Conservation (phyloP, 2,888 invertebrate genomes). For the Meta bourneti region DNA sequence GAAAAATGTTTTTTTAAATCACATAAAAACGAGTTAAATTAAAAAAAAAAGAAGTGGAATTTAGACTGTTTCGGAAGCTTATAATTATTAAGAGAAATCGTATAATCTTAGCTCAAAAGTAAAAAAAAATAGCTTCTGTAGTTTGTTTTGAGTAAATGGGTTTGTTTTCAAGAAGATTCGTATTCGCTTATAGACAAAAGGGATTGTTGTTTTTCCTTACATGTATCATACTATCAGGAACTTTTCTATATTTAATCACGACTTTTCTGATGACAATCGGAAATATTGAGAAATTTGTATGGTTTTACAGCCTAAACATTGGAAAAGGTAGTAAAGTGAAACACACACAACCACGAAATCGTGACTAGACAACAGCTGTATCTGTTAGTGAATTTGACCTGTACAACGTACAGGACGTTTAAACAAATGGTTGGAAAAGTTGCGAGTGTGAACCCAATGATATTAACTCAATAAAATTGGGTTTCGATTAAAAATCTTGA, state of each 20-base stretch:
- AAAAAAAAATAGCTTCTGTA: no score
- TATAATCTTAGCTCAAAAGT: background rate
- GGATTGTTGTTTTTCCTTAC: background rate
- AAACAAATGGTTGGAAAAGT: no score
- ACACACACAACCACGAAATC: background rate
- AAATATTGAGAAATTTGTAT: background rate
- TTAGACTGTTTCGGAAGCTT: background rate
- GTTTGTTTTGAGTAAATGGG: no score
- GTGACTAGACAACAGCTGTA: background rate
- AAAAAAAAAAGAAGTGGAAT: background rate
- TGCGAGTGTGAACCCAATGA: no score
- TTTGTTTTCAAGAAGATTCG: no score
- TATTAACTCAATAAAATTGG: no score
- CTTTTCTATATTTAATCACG: background rate
- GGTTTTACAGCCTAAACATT: background rate
- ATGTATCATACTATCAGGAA: background rate
- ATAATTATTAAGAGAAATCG: background rate
- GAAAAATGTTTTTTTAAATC: no score
- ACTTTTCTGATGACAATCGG: background rate
- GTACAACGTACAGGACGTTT: no score
- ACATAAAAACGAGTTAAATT: background rate
- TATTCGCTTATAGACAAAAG: background rate
- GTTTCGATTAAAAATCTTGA: no score
- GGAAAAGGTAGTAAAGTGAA: background rate
- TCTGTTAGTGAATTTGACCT: background rate